These are phyloP conservation scores for Rhabdornis inornatus DNA, from an alignment of 2,113 vertebrate species.

Conservation along the genomic window DNA sequence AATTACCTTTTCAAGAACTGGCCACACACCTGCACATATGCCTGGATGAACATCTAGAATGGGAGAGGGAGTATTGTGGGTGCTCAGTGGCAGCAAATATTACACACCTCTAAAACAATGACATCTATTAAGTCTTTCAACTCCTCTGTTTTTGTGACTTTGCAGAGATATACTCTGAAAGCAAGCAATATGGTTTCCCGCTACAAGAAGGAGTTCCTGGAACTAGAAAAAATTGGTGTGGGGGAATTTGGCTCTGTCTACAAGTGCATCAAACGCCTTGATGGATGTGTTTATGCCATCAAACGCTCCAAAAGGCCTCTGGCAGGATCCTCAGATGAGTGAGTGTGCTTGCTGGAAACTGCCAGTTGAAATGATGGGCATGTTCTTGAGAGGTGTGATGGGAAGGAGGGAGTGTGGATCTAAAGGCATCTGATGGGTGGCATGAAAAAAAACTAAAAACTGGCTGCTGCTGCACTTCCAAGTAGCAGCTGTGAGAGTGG, in stretches of 20 bases:
- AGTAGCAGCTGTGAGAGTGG: not conserved
- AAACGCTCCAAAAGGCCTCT: constrained; percentile 87
- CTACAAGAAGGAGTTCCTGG: constrained; percentile 93
- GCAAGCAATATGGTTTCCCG: constrained; percentile 88
- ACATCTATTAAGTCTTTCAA: not conserved
- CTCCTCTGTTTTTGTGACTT: not conserved
- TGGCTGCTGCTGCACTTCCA: not conserved
- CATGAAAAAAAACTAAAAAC: not conserved
- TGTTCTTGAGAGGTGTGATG: not conserved
- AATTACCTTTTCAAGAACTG: fast-evolving
- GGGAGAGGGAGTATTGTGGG: not conserved
- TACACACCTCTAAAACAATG: not conserved
- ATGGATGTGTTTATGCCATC: constrained; percentile 94
- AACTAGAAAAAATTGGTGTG: constrained; percentile 88
- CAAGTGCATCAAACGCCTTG: constrained; percentile 95
- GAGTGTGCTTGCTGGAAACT: constrained; percentile 68
- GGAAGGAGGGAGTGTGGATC: not conserved
- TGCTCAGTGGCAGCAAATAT: not conserved
- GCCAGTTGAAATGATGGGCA: not conserved
- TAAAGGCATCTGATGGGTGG: not conserved
- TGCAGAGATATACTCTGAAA: constrained; percentile 82
- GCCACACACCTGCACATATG: fast-evolving
- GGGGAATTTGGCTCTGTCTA: constrained; percentile 93
- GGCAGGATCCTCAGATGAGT: constrained; percentile 88
- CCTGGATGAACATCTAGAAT: not conserved